Base-by-base conservation (phyloP, 2,797 vertebrate species). In the Helarctos malayanus region DNA sequence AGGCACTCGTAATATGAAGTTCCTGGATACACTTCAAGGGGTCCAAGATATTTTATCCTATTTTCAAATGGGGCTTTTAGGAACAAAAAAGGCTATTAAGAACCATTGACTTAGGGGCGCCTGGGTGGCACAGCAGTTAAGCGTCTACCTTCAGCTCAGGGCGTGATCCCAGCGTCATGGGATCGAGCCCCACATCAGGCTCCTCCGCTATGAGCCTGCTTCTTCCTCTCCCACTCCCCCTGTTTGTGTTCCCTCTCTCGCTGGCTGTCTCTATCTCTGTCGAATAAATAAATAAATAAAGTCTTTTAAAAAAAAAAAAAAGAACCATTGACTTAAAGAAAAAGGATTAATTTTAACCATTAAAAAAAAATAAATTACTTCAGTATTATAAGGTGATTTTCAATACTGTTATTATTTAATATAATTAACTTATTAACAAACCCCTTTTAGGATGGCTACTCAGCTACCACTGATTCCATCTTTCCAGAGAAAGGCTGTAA, bases 341-440 rank as follows among this genome's bases (percentile, higher is more conserved):
- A 80, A 56, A 75, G n/a, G 2, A 84, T 69, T 80, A 86, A 80
- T 47, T 83, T 91, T 41, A 93, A 78, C 45, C 71, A 49, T 7
- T 5, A 1, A 29, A 63, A 90, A 94, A 89, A 94, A 92, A 80
- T 65, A 95, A 86, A 82, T n/a, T n/a, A 89, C 41, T 78, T 82
- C 84, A 86, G 41, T 19, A 63, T 6, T 38, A 25, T 83, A 52
- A 69, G 79, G 87, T 73, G 27, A 49, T 47, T 52, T 87, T 82
- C 59, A 76, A 73, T 38, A 81, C 10, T 35, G 19, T 13, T 59
- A 41, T 49, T 56, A 75, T 71, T 85, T 78, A 68, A 87, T n/a
- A 56, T 78, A 82, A 45, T 25, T 71, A 82, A 56, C 13, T 92
- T 81, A 93, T 65, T 65, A 82, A 56, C 41, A 93, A 89, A 94